Evolutionary conservation across 2,113 vertebrate species (phyloP), one percentile per base, ranked within the genome.

Genomic region (Athene cunicularia): DNA sequence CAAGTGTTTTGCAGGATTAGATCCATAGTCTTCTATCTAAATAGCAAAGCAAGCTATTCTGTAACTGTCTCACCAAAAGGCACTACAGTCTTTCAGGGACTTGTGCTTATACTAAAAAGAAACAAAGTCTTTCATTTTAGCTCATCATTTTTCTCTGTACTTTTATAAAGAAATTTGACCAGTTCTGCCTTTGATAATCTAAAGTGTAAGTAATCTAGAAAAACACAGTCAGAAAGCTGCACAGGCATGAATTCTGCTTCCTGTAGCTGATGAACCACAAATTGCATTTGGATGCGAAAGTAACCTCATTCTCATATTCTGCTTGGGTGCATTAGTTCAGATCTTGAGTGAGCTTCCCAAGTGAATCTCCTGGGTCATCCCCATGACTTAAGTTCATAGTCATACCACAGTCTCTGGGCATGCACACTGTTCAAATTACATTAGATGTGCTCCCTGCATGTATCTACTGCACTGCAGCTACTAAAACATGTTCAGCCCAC

Each of bases 211-310:
- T 45, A 52, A 81, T 41, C 88, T 89, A 96, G 33, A 76, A 95
- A 95, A 97, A 86, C 37, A 90, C 8, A 92, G 80, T 68, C 64
- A 96, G 93, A 77, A 95, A 80, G 37, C 45, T 96, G 59, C 41
- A 80, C 35, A 50, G 30, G 10, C 35, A 80, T 12, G 33, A 76
- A n/a, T 28, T 45, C n/a, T 26, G 33, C 35, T 68, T 92, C 27
- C 62, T 79, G 32, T 79, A 59, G 27, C 37, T 52, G n/a, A 79
- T 8, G 12, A 82, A 47, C 33, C 21, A 47, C 28, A 85, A 81
- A 80, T 3, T 6, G 11, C 9, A 55, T 55, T 16, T 82, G 41
- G 5, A 11, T 74, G 22, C 28, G 27, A 88, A 73, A 89, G 32
- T 24, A 90, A 47, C 30, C 33, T 60, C 32, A 63, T 32, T 64